Base-by-base conservation (phyloP, 1,140 invertebrate species). In the Drosophila azteca region DNA sequence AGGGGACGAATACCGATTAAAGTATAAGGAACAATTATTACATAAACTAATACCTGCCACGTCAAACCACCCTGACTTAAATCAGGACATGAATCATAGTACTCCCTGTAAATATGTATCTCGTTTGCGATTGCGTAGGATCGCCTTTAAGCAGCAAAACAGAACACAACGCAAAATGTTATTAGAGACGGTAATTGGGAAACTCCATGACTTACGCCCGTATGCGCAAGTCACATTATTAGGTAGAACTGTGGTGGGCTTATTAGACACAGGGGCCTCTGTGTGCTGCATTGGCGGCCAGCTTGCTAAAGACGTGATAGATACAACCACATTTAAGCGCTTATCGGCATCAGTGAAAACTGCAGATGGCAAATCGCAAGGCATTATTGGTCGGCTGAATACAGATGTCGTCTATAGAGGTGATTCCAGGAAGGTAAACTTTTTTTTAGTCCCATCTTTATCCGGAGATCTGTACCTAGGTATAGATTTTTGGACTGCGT, bases 251-350 rank as follows among this genome's bases (percentile, higher is more conserved):
- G 31, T 51, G 8, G 31, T 15, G 6, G 49, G 49, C 4, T 31
- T 51, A 31, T 9, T 51, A 26, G 49, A 51, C 31, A 31, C 49
- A 1, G 49, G 49, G 5, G 49, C 26, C n/a, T 51, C 49, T 6
- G 15, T 51, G 13, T 29, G 49, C 15, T 51, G 49, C 8, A 31
- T 51, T 9, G 49, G 49, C 24, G 24, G 49, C 9, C 24, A 31
- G 7, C 5, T 51, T 17, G n/a, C 49, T 13, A 51, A 15, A 31
- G 49, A 51, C 26, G 6, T 31, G 9, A 29, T 15, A 9, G 31
- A 9, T 2, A 31, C 6, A 8, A 31, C 26, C 5, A 3, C 17
- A 5, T 11, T 15, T 9, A 51, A 15, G 24, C 7, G 1, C 0
- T 51, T n/a, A 31, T 9, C 31, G 31, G 31, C 31, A 7, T 9